A percentile compares a stretch with the other conserved stretches of the same genome.
These are phyloP conservation scores for Ladona fulva DNA, from an alignment of 1,140 invertebrate genomes.

Conservation along the genomic window DNA sequence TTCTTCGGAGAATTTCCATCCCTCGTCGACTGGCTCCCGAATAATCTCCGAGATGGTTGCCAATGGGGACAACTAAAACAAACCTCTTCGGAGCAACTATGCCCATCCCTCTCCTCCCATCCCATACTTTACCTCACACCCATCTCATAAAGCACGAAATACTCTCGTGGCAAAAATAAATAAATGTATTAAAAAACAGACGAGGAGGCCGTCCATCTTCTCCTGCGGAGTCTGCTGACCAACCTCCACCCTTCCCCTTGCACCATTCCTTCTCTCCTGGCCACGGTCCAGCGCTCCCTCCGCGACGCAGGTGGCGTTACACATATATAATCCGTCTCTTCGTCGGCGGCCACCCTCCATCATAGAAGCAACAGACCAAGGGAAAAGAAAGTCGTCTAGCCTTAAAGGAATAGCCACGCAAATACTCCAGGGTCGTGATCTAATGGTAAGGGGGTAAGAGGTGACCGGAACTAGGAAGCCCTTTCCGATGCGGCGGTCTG, in stretches of 20 bases:
- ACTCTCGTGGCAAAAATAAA: background rate
- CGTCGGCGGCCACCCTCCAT: background rate
- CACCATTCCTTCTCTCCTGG: background rate
- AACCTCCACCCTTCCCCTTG: background rate
- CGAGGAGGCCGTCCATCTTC: background rate
- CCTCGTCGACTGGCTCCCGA: background rate
- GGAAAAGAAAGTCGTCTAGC: background rate
- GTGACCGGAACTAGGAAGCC: too few relatives aligned
- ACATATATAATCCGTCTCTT: constrained; percentile 3
- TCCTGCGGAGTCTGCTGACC: too few relatives aligned
- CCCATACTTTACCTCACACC: background rate
- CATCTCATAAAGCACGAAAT: background rate
- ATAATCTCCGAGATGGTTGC: background rate
- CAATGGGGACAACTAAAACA: background rate
- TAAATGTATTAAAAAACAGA: background rate
- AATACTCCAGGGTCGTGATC: background rate
- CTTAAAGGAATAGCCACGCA: background rate
- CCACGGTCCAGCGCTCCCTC: background rate
- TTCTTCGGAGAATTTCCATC: background rate
- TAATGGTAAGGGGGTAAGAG: background rate
- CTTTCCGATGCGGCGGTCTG: too few relatives aligned
- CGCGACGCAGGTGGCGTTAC: background rate
- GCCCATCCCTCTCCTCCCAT: background rate
- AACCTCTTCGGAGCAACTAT: background rate
- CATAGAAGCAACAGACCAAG: background rate